Conservation (phyloP, 1,140 invertebrate species). For the Hycleus cichorii region DNA sequence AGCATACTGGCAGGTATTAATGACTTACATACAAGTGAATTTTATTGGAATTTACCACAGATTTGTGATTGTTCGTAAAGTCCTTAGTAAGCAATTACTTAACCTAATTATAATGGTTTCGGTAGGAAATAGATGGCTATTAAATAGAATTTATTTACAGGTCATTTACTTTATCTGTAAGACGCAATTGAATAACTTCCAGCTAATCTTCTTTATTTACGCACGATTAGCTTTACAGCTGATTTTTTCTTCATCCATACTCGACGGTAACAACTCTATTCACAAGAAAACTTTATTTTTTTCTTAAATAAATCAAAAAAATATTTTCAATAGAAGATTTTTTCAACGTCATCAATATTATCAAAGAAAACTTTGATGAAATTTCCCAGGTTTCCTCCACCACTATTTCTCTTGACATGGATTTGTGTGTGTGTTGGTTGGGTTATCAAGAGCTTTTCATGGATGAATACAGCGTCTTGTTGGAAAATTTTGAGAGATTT, state of each 20-base stretch:
- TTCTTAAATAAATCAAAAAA: no score
- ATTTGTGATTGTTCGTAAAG: not conserved
- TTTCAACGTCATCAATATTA: no score
- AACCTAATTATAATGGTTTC: constrained; percentile 8
- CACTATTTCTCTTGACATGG: no score
- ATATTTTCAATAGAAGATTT: no score
- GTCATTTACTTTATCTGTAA: constrained; percentile 22
- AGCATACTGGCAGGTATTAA: not conserved
- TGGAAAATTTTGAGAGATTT: not conserved
- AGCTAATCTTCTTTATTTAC: constrained; percentile 26
- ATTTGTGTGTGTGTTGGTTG: no score
- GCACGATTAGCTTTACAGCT: constrained; percentile 22
- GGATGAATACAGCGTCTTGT: no score
- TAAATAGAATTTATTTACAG: constrained; percentile 20
- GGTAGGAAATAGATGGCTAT: constrained; percentile 17
- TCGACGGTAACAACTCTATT: no score
- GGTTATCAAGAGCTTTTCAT: no score
- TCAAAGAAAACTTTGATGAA: no score
- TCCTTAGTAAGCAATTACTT: constrained; percentile 9
- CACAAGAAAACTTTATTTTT: no score
- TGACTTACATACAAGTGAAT: not conserved
- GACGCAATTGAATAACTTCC: constrained; percentile 27
- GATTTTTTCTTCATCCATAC: no score
- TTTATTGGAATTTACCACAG: not conserved
- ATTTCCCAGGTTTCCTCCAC: no score